A percentile compares a stretch with the other conserved stretches of the same genome.
phyloP scores from a whole-genome alignment of 2,888 invertebrate species.

The Merodon equestris region DNA sequence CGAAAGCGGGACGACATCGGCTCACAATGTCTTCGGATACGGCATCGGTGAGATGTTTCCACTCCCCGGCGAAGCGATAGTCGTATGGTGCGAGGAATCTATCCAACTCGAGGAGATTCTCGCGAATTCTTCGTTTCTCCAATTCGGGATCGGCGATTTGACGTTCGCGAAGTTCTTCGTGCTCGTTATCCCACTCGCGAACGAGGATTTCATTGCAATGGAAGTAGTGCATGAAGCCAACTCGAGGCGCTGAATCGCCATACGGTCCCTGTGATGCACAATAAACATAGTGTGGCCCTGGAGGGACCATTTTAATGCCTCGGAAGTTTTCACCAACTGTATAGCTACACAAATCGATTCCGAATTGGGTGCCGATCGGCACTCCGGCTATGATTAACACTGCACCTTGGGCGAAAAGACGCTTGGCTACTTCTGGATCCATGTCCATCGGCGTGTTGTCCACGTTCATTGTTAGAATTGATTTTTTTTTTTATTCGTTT shows the following conservation, averaged over 20 bases:
- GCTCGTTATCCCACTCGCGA: constrained; percentile 89
- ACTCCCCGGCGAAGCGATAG: constrained; percentile 91
- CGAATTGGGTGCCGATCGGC: constrained; percentile 95
- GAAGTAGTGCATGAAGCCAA: constrained; percentile 93
- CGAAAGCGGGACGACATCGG: constrained; percentile 85
- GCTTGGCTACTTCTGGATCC: constrained; percentile 87
- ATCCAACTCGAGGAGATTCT: constrained; percentile 76
- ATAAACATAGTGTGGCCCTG: constrained; percentile 96
- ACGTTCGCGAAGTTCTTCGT: constrained; percentile 84
- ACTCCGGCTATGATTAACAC: constrained; percentile 91
- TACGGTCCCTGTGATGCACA: constrained; percentile 82
- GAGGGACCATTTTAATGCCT: constrained; percentile 99
- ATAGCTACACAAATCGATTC: constrained; percentile 93
- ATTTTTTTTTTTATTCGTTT: not conserved
- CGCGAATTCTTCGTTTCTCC: constrained; percentile 77
- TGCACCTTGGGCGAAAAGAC: constrained; percentile 89
- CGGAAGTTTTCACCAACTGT: constrained; percentile 92
- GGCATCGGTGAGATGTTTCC: constrained; percentile 85
- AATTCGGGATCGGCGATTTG: constrained; percentile 76
- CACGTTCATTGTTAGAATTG: constrained; percentile 39
- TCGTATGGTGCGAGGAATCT: constrained; percentile 93
- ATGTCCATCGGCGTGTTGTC: constrained; percentile 80
- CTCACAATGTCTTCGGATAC: constrained; percentile 84
- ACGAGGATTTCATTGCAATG: constrained; percentile 90
- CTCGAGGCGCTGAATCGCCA: constrained; percentile 85